Evolutionary conservation across 2,113 vertebrate species (phyloP).

Genomic region (Picathartes gymnocephalus): DNA sequence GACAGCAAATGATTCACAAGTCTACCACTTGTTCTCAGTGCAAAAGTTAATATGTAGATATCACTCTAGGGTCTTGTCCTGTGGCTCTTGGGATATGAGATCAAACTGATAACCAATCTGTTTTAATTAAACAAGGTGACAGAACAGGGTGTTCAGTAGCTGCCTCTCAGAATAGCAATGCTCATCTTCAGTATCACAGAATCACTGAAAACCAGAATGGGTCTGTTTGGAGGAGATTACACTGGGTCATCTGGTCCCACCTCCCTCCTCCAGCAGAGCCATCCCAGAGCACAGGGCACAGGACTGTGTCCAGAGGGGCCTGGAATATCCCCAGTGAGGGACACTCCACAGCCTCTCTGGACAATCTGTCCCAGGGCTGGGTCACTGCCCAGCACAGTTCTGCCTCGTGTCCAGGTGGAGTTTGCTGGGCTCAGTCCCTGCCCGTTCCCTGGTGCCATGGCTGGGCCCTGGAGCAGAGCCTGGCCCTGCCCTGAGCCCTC

Average conservation of each 20-base stretch:
- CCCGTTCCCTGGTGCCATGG: rapidly evolving
- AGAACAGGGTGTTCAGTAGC: background rate
- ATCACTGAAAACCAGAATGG: too few species aligned
- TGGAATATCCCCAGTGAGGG: background rate
- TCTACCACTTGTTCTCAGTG: background rate
- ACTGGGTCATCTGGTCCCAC: background rate
- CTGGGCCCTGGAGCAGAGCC: background rate
- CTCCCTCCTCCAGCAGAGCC: background rate
- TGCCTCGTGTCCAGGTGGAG: rapidly evolving
- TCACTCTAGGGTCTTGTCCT: background rate
- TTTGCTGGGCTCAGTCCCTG: background rate
- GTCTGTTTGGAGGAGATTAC: background rate
- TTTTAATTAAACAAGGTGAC: background rate
- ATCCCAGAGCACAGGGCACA: background rate
- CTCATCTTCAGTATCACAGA: background rate
- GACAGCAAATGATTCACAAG: background rate
- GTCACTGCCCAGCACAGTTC: background rate
- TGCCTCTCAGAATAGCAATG: background rate
- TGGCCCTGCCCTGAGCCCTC: background rate
- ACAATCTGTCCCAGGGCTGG: rapidly evolving
- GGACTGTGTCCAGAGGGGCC: rapidly evolving
- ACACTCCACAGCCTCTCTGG: background rate
- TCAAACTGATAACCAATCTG: background rate
- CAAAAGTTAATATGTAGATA: background rate
- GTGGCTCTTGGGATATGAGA: background rate